These are phyloP conservation scores for Copidosoma floridanum DNA, from an alignment of 1,140 invertebrate species.

Conservation along the genomic window DNA sequence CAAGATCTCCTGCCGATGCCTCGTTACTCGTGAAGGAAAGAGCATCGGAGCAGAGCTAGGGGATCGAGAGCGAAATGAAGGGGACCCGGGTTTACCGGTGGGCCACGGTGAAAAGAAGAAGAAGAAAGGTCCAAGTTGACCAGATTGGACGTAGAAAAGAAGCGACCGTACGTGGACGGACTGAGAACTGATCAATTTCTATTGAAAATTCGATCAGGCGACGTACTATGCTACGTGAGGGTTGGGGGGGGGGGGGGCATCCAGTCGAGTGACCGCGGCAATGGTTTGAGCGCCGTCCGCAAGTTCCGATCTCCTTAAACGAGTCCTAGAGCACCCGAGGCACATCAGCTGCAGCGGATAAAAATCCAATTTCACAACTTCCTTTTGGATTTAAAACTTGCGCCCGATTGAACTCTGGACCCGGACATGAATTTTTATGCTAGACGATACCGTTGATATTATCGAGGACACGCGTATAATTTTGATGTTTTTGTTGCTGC, in stretches of 20 bases:
- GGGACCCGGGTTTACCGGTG: too few species aligned
- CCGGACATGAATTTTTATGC: too few species aligned
- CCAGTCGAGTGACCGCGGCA: constrained; percentile 12
- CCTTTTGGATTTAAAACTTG: too few species aligned
- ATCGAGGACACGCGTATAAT: too few species aligned
- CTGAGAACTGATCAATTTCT: constrained; percentile 23
- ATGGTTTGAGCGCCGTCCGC: constrained; percentile 16
- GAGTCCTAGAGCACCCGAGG: not conserved
- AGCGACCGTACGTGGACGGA: constrained; percentile 21
- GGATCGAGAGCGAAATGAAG: not conserved
- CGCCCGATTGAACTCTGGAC: too few species aligned
- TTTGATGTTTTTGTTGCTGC: too few species aligned
- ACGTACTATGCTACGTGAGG: constrained; percentile 18
- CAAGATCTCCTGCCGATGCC: too few species aligned
- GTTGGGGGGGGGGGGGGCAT: too few species aligned
- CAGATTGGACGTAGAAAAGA: too few species aligned
- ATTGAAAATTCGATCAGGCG: constrained; percentile 26
- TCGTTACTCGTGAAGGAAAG: too few species aligned
- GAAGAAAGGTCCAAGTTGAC: too few species aligned
- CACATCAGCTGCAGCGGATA: constrained; percentile 14
- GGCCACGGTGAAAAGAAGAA: not conserved
- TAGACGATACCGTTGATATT: too few species aligned
- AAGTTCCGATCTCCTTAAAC: not conserved
- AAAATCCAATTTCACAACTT: constrained; percentile 22
- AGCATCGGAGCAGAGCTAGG: not conserved